phyloP scores from a whole-genome alignment of 2,113 vertebrate genomes.

The Propithecus coquereli region DNA sequence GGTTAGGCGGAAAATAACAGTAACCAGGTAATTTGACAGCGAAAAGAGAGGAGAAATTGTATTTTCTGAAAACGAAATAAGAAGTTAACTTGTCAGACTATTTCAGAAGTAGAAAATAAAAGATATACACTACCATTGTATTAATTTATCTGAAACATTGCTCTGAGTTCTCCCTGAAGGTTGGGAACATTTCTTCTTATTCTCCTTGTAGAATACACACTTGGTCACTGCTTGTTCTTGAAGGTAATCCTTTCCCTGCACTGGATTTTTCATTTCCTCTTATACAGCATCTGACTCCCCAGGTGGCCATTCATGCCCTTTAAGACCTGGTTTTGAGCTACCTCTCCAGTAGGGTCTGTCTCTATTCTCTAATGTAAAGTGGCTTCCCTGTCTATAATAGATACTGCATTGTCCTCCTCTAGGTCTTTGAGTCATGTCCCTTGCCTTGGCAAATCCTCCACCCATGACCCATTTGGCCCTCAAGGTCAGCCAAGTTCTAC shows the following conservation, averaged over 20 bases:
- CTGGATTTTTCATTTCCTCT: conserved; percentile 2
- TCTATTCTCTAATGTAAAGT: not conserved
- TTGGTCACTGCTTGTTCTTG: conserved; percentile 13
- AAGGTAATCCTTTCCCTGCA: not conserved
- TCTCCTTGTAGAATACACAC: conserved; percentile 13
- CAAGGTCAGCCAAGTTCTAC: not conserved
- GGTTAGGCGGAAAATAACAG: conserved; percentile 22
- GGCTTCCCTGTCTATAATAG: not conserved
- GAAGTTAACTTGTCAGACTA: conserved; percentile 1
- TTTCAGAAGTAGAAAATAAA: conserved; percentile 43
- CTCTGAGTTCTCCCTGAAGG: conserved; percentile 51
- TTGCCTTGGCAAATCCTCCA: not conserved
- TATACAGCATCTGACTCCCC: not conserved
- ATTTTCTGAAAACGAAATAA: conserved; percentile 45
- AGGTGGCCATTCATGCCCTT: not conserved
- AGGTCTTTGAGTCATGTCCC: not conserved
- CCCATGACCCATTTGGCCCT: not conserved
- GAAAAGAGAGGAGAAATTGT: conserved; percentile 10
- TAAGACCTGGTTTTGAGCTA: not conserved
- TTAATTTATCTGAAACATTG: conserved; percentile 40
- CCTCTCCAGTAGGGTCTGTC: not conserved
- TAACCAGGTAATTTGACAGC: conserved; percentile 30
- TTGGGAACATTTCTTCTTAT: not conserved
- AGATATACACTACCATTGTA: not conserved
- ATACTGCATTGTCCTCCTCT: not conserved